Conservation (phyloP, 2,888 invertebrate genomes). For the Chironomus riparius region DNA sequence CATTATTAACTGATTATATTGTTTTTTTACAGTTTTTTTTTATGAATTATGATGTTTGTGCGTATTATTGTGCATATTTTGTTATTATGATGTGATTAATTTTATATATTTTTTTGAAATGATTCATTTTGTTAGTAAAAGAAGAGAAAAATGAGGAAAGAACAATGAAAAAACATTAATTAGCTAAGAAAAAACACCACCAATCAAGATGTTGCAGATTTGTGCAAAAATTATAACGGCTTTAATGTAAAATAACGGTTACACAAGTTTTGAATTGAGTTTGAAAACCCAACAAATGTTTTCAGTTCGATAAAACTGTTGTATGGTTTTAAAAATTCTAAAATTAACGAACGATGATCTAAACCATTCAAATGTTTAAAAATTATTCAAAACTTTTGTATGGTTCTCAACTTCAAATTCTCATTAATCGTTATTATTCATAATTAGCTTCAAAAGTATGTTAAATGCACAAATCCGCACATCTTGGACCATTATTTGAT, state of each 20-base stretch:
- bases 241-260: too few relatives aligned
- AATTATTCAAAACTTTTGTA: too few relatives aligned
- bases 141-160: constrained; percentile 28
- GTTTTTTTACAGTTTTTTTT: not conserved
- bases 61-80: not conserved
- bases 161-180: constrained; percentile 27
- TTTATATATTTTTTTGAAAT: not conserved
- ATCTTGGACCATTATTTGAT: not conserved
- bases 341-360: too few relatives aligned
- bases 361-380: too few relatives aligned
- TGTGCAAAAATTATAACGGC: not conserved
- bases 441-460: too few relatives aligned
- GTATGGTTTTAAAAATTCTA: too few relatives aligned
- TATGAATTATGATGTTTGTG: not conserved
- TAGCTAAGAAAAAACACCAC: not conserved
- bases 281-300: too few relatives aligned
- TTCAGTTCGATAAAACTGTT: too few relatives aligned
- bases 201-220: not conserved
- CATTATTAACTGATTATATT: constrained; percentile 17
- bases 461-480: too few relatives aligned
- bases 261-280: too few relatives aligned
- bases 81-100: not conserved
- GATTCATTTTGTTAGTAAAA: not conserved
- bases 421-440: too few relatives aligned
- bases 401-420: too few relatives aligned